phyloP scores from a whole-genome alignment of 2,888 invertebrate species.

The Tenthredo distinguenda region DNA sequence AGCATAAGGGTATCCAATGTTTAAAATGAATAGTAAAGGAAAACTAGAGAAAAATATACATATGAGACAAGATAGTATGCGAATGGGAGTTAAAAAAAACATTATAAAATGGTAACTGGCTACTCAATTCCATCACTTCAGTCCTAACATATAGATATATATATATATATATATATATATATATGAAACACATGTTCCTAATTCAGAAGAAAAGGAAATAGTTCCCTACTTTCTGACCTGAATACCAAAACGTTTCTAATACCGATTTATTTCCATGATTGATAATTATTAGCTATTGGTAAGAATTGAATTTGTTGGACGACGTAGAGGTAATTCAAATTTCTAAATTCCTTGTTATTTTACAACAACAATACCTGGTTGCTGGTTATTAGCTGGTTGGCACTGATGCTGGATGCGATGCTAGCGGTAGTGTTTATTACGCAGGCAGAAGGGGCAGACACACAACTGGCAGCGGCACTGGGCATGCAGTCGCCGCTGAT shows the following conservation, averaged over 20 bases:
- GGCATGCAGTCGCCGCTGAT: slow-evolving; percentile 81
- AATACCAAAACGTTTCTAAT: neutral
- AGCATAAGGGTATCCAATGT: neutral
- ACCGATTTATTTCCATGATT: neutral
- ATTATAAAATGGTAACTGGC: neutral
- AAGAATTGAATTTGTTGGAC: neutral
- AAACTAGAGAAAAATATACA: neutral
- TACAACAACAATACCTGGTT: slow-evolving; percentile 74
- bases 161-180: too few relatives aligned
- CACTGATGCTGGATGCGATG: slow-evolving; percentile 78
- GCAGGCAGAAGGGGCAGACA: slow-evolving; percentile 76
- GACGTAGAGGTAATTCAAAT: neutral
- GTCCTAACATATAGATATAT: neutral
- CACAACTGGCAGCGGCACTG: slow-evolving; percentile 77
- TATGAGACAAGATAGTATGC: neutral
- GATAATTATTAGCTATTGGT: neutral
- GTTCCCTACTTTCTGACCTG: neutral
- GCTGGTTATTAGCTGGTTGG: slow-evolving; percentile 78
- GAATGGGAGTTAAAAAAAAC: neutral
- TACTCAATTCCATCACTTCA: neutral
- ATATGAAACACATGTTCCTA: neutral
- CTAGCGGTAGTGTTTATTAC: slow-evolving; percentile 78
- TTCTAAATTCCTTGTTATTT: slow-evolving; percentile 57
- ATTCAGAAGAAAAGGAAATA: neutral
- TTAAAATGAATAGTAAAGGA: neutral